phyloP scores from a whole-genome alignment of 2,888 invertebrate genomes.

The Epiblema foenella region DNA sequence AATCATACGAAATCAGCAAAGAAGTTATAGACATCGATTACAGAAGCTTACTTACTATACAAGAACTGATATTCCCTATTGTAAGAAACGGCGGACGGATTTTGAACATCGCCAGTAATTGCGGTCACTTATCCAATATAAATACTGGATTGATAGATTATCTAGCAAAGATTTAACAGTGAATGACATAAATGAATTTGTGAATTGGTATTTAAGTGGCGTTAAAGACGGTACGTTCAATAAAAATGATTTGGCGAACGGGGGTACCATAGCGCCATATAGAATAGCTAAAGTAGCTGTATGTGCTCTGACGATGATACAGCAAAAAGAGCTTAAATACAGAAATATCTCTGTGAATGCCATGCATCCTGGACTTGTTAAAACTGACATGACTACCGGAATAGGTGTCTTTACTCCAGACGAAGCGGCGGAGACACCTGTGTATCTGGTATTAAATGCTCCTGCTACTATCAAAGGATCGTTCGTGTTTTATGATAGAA shows the following conservation, averaged over 20 bases:
- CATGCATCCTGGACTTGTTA: conserved; percentile 90
- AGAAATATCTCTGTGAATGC: conserved; percentile 86
- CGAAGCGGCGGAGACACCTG: conserved; percentile 82
- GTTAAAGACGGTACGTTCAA: conserved; percentile 62
- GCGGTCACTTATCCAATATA: conserved; percentile 86
- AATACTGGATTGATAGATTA: conserved; percentile 64
- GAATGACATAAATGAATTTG: conserved; percentile 76
- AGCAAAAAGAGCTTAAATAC: conserved; percentile 85
- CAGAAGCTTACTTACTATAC: conserved; percentile 86
- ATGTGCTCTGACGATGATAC: conserved; percentile 87
- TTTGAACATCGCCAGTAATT: conserved; percentile 89
- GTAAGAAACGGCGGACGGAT: conserved; percentile 88
- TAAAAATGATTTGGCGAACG: conserved; percentile 65
- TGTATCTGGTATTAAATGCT: conserved; percentile 82
- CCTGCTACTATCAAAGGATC: conserved; percentile 82
- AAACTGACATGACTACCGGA: conserved; percentile 90
- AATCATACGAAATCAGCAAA: conserved; percentile 77
- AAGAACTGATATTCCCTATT: conserved; percentile 88
- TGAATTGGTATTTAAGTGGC: conserved; percentile 86
- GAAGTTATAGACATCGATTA: conserved; percentile 88
- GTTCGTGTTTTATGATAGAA: conserved; percentile 86
- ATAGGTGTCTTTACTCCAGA: conserved; percentile 84
- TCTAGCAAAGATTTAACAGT: conserved; percentile 61
- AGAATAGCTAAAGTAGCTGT: conserved; percentile 89
- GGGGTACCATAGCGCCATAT: conserved; percentile 86